A percentile compares a stretch with the other conserved stretches of the same genome.
These are phyloP conservation scores for Papilio protenor DNA, from an alignment of 2,888 invertebrate species.

Conservation along the genomic window DNA sequence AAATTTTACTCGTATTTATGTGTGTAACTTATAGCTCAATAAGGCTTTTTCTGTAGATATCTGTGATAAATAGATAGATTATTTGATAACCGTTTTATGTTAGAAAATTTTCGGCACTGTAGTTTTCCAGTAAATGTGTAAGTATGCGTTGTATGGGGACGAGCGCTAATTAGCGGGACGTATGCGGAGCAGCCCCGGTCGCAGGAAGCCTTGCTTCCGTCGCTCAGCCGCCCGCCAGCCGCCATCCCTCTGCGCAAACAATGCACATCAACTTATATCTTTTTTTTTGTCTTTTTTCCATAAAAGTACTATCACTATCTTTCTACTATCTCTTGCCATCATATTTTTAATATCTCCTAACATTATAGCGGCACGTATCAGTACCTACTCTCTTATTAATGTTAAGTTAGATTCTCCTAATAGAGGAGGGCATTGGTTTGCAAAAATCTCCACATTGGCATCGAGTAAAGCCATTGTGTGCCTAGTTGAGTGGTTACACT, in stretches of 20 bases:
- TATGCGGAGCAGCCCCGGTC: constrained; percentile 49
- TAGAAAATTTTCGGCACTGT: not conserved
- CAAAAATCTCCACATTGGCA: constrained; percentile 28
- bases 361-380: not conserved
- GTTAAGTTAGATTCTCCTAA: constrained; percentile 14
- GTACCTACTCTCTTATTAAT: not conserved
- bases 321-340: not conserved
- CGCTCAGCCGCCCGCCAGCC: constrained; percentile 31
- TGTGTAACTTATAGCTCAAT: not conserved
- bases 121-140: constrained; percentile 26
- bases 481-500: constrained; percentile 28
- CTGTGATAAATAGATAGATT: not conserved
- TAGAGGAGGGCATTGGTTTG: not conserved
- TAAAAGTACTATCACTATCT: not conserved
- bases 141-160: constrained; percentile 5
- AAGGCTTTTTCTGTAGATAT: not conserved
- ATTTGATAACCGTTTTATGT: not conserved
- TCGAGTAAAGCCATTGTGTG: constrained; percentile 33
- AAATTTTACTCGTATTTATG: not conserved
- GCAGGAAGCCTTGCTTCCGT: constrained; percentile 74
- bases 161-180: constrained; percentile 64
- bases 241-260: constrained; percentile 38
- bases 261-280: not conserved
- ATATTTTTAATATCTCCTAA: too few relatives aligned
- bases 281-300: not conserved